Conservation (phyloP, 1,140 invertebrate genomes). For the Drosophila sulfurigaster region DNA sequence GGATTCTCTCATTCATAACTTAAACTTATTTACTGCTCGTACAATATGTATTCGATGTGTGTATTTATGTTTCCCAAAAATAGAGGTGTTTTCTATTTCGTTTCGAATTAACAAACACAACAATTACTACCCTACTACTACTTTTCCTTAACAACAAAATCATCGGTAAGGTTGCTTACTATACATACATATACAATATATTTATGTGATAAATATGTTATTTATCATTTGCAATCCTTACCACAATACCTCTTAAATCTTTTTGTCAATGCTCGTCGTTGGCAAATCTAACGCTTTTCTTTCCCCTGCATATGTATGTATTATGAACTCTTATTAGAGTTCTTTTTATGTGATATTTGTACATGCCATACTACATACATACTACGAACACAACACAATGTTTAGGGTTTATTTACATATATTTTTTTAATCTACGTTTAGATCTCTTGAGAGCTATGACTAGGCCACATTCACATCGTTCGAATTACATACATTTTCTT, state of each 20-base stretch:
- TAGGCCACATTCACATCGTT: neutral
- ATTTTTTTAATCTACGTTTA: too few relatives aligned
- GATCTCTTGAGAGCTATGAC: neutral
- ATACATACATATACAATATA: neutral
- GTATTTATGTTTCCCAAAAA: too few relatives aligned
- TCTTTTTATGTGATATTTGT: conserved; percentile 2
- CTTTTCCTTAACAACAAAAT: too few relatives aligned
- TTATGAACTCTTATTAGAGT: neutral
- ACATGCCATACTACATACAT: conserved; percentile 2
- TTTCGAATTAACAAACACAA: neutral
- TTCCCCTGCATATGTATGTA: neutral
- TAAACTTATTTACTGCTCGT: too few relatives aligned
- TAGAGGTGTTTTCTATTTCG: too few relatives aligned
- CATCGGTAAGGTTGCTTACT: neutral
- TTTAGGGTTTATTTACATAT: neutral
- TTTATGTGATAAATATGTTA: neutral
- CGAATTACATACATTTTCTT: neutral
- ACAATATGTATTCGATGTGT: too few relatives aligned
- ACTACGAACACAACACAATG: neutral
- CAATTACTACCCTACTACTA: neutral
- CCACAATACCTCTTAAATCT: neutral
- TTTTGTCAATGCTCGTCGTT: neutral
- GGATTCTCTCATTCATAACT: too few relatives aligned
- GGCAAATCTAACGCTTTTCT: neutral
- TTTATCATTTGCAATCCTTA: neutral